Conservation (phyloP, 2,113 vertebrate species). For the Centropristis striata region DNA sequence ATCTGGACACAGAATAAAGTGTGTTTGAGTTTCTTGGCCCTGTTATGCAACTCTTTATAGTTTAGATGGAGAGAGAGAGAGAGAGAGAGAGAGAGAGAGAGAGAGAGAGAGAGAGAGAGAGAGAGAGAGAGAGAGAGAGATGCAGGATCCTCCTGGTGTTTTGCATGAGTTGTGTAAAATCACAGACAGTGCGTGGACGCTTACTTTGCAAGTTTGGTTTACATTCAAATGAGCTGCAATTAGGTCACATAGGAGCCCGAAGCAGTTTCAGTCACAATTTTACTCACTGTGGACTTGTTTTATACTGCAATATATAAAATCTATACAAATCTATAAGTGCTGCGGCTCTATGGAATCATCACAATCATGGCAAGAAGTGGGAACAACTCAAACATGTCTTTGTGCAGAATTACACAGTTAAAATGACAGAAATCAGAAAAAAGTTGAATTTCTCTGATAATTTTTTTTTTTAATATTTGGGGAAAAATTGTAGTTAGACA, state of each 20-base stretch:
- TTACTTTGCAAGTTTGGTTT: slow-evolving; percentile 76
- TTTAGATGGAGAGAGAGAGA: neutral
- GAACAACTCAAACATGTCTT: too few species aligned
- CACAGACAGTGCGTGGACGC: slow-evolving; percentile 45
- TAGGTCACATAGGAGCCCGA: neutral
- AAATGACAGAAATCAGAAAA: too few species aligned
- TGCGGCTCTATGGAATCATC: too few species aligned
- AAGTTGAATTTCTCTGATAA: too few species aligned
- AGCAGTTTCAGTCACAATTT: too few species aligned
- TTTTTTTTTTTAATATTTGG: too few species aligned
- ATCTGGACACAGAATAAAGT: slow-evolving; percentile 54
- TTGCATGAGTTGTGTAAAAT: slow-evolving; percentile 77
- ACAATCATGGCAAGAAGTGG: too few species aligned
- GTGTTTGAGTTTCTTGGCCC: slow-evolving; percentile 13
- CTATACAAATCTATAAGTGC: too few species aligned
- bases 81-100: neutral
- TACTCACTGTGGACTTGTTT: too few species aligned
- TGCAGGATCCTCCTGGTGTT: slow-evolving; percentile 43
- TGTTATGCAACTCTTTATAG: slow-evolving; percentile 5
- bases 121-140: neutral
- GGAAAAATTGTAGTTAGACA: too few species aligned
- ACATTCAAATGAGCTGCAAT: slow-evolving; percentile 79
- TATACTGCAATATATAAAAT: too few species aligned
- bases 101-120: neutral
- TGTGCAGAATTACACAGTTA: too few species aligned